A percentile compares a stretch with the other conserved stretches of the same genome.
These are phyloP conservation scores for Umimayanthus kanabou DNA, from an alignment of 92 coral and sea anemone species.

Conservation along the genomic window DNA sequence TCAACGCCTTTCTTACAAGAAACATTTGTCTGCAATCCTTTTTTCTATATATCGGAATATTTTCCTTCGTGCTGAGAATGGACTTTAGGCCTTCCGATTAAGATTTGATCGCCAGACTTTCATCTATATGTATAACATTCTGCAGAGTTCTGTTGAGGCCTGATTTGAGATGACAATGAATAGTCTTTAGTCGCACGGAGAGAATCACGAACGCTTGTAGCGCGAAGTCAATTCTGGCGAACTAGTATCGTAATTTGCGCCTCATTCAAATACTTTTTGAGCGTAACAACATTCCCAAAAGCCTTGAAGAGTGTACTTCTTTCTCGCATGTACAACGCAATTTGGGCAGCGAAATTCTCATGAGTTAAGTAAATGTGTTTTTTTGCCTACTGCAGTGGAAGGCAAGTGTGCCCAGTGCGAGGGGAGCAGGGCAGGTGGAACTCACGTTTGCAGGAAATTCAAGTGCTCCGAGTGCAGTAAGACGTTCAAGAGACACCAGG, in stretches of 20 bases:
- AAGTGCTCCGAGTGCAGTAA: conserved; percentile 1
- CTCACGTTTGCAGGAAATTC: conserved; percentile 13
- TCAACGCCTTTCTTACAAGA: no score
- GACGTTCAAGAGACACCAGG: conserved; percentile 17
- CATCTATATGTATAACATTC: background rate
- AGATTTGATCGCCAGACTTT: background rate
- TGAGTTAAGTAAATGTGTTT: background rate
- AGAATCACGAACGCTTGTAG: conserved; percentile 7
- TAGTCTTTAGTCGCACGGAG: background rate
- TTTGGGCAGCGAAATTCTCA: background rate
- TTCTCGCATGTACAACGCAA: background rate
- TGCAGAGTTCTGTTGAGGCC: background rate
- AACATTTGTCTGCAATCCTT: no score
- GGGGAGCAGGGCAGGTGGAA: conserved; percentile 1
- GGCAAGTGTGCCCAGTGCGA: conserved; percentile 16
- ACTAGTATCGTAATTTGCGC: background rate
- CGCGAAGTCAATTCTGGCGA: conserved; percentile 4
- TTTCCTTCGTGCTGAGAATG: background rate
- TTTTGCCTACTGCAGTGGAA: background rate
- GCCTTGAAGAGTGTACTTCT: background rate
- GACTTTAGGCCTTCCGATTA: background rate
- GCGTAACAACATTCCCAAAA: background rate
- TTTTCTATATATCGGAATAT: no score
- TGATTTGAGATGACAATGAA: background rate
- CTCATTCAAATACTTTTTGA: background rate